Evolutionary conservation across 2,797 vertebrate species (phyloP).

Genomic region (Halcyon smyrnensis): DNA sequence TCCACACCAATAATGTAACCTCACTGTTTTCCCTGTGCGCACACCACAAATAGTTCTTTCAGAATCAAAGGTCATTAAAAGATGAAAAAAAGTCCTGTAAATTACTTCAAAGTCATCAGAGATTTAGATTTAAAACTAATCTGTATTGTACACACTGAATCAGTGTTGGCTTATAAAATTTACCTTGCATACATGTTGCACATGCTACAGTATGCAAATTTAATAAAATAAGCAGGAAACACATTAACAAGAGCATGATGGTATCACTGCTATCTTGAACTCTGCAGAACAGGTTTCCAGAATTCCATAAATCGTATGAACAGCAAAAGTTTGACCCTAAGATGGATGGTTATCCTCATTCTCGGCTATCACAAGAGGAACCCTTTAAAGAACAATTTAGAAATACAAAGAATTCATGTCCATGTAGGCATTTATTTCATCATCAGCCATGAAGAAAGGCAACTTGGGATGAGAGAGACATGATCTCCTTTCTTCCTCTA

Average conservation of each 20-base stretch:
- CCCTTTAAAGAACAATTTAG: not conserved
- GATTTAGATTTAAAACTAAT: not conserved
- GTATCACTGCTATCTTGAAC: not conserved
- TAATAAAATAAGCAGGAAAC: not conserved
- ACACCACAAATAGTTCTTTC: not conserved
- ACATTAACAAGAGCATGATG: not conserved
- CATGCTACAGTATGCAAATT: not conserved
- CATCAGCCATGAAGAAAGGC: not conserved
- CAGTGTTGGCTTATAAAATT: not conserved
- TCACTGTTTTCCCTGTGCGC: not conserved
- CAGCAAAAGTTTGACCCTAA: not conserved
- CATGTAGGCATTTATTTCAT: not conserved
- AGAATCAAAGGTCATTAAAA: not conserved
- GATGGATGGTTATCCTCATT: not conserved
- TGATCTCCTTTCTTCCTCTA: accelerated
- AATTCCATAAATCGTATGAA: not conserved
- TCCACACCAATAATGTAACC: not conserved
- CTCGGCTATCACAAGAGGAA: not conserved
- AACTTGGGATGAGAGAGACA: not conserved
- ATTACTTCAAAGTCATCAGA: not conserved
- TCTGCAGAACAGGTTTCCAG: not conserved
- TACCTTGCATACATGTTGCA: not conserved
- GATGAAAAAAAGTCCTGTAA: not conserved
- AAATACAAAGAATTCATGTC: not conserved
- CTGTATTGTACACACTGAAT: not conserved